These are phyloP conservation scores for Oncorhynchus mykiss DNA, from an alignment of 2,113 vertebrate species.

Conservation along the genomic window DNA sequence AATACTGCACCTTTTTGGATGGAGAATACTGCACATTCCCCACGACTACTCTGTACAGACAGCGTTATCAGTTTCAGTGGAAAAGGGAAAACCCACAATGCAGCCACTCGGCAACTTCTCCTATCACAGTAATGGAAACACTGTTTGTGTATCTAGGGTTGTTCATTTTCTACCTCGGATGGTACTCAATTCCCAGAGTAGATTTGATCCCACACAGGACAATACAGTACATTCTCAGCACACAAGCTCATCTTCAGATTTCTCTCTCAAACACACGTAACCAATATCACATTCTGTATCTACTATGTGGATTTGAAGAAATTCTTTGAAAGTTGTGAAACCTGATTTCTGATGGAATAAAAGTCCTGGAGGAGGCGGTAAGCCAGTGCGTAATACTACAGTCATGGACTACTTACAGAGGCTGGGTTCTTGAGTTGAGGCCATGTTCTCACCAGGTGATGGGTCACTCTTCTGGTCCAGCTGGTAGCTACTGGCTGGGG, in stretches of 20 bases:
- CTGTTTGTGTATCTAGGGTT: constrained; percentile 16
- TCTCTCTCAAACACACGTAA: neutral
- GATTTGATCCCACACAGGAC: neutral
- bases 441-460: constrained; percentile 39
- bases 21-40: constrained; percentile 2
- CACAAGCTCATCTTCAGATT: neutral
- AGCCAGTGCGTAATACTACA: neutral
- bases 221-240: neutral
- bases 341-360: neutral
- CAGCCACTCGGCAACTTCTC: constrained; percentile 11
- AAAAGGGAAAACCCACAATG: constrained; percentile 50
- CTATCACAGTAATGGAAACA: constrained; percentile 59
- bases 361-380: neutral
- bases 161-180: neutral
- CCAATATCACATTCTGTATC: neutral
- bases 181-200: neutral
- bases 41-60: constrained; percentile 26
- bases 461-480: constrained; percentile 12
- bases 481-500: constrained; percentile 16
- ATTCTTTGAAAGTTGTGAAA: neutral
- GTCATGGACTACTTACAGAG: constrained; percentile 45
- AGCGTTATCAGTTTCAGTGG: constrained; percentile 19
- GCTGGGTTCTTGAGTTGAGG: constrained; percentile 26
- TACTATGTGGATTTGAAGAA: too few relatives aligned
- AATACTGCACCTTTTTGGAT: neutral